These are phyloP conservation scores for Lineus longissimus DNA, from an alignment of 1,140 invertebrate genomes.

Conservation along the genomic window DNA sequence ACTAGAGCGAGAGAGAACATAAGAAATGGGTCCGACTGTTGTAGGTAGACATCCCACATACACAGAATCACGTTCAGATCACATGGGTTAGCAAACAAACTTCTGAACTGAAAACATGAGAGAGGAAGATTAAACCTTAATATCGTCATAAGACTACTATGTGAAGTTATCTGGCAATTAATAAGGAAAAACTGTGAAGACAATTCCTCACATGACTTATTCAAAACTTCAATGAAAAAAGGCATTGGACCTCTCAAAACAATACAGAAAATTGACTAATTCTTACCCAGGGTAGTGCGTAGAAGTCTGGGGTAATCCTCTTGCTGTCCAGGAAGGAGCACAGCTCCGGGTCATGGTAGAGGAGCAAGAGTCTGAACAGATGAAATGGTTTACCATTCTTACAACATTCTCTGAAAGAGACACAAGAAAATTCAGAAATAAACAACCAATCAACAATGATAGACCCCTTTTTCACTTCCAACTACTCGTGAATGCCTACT, in stretches of 20 bases:
- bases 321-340: slow-evolving; percentile 96
- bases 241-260: too few relatives aligned
- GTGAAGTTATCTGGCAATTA: too few relatives aligned
- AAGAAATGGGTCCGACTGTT: slow-evolving; percentile 91
- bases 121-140: slow-evolving; percentile 11
- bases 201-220: too few relatives aligned
- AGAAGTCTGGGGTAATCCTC: slow-evolving; percentile 88
- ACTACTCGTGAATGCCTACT: too few relatives aligned
- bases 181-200: too few relatives aligned
- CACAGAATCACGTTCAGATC: slow-evolving; percentile 77
- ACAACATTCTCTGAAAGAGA: slow-evolving; percentile 58
- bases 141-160: not conserved
- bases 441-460: too few relatives aligned
- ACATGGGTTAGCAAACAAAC: slow-evolving; percentile 83
- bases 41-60: slow-evolving; percentile 98
- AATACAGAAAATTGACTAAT: too few relatives aligned
- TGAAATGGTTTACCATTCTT: slow-evolving; percentile 55
- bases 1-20: slow-evolving; percentile 92
- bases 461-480: too few relatives aligned
- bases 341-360: slow-evolving; percentile 96
- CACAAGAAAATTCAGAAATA: slow-evolving; percentile 12
- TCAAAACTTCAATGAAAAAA: too few relatives aligned
- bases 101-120: slow-evolving; percentile 65
- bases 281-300: slow-evolving; percentile 77
- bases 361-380: slow-evolving; percentile 77